Evolutionary conservation across 2,113 vertebrate genomes (phyloP).

Genomic region (Charina bottae): DNA sequence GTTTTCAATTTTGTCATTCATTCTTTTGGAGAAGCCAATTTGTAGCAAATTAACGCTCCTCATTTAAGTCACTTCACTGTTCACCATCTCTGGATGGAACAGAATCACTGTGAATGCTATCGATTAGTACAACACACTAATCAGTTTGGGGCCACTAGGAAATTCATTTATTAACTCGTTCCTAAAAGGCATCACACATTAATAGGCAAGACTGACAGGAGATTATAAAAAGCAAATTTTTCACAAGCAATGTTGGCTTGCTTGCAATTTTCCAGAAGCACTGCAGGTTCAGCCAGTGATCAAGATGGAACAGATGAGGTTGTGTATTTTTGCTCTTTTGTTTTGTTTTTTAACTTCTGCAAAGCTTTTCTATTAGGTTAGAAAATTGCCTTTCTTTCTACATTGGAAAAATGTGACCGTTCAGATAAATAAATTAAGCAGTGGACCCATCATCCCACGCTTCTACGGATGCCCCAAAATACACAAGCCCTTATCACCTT

Average conservation of each 20-base stretch:
- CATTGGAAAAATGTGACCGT: neutral
- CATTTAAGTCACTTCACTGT: neutral
- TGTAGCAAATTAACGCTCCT: rapidly evolving
- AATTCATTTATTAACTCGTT: neutral
- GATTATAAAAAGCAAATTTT: slow-evolving; percentile 24
- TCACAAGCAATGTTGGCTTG: slow-evolving; percentile 6
- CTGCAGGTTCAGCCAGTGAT: neutral
- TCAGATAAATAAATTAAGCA: slow-evolving; percentile 3
- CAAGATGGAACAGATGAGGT: slow-evolving; percentile 22
- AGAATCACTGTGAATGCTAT: slow-evolving; percentile 24
- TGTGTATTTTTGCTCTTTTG: neutral
- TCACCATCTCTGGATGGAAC: neutral
- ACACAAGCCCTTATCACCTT: no score
- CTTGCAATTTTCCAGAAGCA: neutral
- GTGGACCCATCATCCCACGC: no score
- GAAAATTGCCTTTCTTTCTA: slow-evolving; percentile 18
- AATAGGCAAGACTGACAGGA: slow-evolving; percentile 10
- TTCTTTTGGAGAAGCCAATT: slow-evolving; percentile 15
- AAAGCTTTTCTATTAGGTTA: slow-evolving; percentile 2
- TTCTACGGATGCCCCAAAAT: no score
- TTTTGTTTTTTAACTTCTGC: neutral
- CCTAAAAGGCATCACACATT: neutral
- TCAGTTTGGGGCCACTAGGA: slow-evolving; percentile 2
- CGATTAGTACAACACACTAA: neutral
- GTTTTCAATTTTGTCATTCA: neutral